A percentile compares a stretch with the other conserved stretches of the same genome.
Conservation (phyloP, 2,888 invertebrate species). For the Leptinotarsa tumamoca region DNA sequence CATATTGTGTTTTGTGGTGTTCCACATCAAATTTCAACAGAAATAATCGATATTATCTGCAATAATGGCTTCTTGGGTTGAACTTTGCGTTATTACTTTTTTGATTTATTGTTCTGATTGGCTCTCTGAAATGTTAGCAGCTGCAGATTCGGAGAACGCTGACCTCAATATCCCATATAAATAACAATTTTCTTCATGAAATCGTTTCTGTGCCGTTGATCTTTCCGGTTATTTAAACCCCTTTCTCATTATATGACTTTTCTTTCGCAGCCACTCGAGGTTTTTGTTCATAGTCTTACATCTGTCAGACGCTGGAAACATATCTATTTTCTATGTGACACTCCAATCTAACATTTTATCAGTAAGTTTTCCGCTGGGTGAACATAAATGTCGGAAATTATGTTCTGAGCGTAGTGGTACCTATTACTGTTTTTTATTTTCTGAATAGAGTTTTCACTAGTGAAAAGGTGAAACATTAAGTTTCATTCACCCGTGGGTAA, state of each 20-base stretch:
- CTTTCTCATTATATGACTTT: slow-evolving; percentile 7
- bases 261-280: slow-evolving; percentile 10
- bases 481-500: no score
- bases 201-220: slow-evolving; percentile 7
- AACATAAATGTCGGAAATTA: not conserved
- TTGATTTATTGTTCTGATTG: no score
- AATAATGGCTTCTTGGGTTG: no score
- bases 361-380: slow-evolving; percentile 21
- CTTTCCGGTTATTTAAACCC: slow-evolving; percentile 4
- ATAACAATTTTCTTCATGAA: not conserved
- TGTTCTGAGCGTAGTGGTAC: not conserved
- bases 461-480: no score
- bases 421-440: not conserved
- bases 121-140: no score
- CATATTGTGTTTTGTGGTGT: no score
- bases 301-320: slow-evolving; percentile 39
- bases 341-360: slow-evolving; percentile 42
- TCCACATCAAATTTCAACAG: no score
- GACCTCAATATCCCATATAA: not conserved
- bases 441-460: not conserved
- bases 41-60: no score
- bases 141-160: not conserved
- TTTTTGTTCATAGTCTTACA: slow-evolving; percentile 9
- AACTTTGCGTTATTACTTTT: no score
- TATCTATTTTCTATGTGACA: slow-evolving; percentile 43